phyloP scores from a whole-genome alignment of 2,797 vertebrate genomes.

The Gymnoscopelus microlampas region DNA sequence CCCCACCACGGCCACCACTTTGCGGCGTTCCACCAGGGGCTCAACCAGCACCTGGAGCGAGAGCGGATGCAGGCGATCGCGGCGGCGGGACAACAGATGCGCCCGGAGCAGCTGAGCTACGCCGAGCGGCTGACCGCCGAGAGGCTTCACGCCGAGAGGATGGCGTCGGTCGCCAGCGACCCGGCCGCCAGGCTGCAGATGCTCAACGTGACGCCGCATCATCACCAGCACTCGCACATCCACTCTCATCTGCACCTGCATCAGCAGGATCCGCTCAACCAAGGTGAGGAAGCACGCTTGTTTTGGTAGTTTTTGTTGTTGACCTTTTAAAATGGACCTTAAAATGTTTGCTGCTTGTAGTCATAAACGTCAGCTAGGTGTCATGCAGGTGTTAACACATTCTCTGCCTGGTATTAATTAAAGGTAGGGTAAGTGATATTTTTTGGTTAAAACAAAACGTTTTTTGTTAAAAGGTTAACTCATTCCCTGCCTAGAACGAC shows the following conservation, averaged over 20 bases:
- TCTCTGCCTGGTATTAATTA: too few relatives aligned
- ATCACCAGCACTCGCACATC: slow-evolving; percentile 99
- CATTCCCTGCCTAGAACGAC: too few relatives aligned
- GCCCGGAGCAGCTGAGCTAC: slow-evolving; percentile 96
- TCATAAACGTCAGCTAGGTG: too few relatives aligned
- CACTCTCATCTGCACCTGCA: slow-evolving; percentile 99
- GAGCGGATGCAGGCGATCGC: slow-evolving; percentile 83
- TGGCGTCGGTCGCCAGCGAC: slow-evolving; percentile 93
- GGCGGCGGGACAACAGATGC: slow-evolving; percentile 75
- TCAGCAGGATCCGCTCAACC: slow-evolving; percentile 96
- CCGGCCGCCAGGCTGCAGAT: slow-evolving; percentile 94
- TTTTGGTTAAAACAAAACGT: too few relatives aligned
- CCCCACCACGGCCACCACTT: slow-evolving; percentile 86
- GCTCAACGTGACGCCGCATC: slow-evolving; percentile 98
- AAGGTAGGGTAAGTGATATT: too few relatives aligned
- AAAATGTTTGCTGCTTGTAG: too few relatives aligned
- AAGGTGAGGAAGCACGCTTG: slow-evolving; percentile 85
- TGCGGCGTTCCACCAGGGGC: slow-evolving; percentile 90
- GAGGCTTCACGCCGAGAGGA: slow-evolving; percentile 95
- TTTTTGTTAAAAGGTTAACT: too few relatives aligned
- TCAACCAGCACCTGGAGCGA: slow-evolving; percentile 88
- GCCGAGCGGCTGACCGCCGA: slow-evolving; percentile 96
- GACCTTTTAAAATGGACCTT: too few relatives aligned
- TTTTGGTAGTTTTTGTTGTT: too few relatives aligned
- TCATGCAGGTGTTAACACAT: too few relatives aligned